Evolutionary conservation across 2,113 vertebrate species (phyloP).

Genomic region (Eira barbara): DNA sequence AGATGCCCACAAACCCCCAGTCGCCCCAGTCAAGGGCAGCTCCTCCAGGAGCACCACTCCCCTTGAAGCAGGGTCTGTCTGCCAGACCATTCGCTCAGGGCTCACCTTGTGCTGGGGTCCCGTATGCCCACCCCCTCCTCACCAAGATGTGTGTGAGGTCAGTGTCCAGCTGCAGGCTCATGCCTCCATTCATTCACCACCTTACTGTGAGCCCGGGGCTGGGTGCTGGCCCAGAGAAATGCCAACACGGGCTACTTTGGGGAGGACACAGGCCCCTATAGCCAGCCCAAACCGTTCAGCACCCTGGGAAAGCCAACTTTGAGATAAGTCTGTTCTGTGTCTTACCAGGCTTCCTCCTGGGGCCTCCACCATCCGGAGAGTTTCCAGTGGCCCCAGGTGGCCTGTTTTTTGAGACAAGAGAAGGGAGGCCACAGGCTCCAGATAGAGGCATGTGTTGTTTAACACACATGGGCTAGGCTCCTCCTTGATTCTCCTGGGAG

Average conservation of each 20-base stretch:
- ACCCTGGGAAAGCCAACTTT: background rate
- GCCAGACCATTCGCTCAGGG: fast-evolving
- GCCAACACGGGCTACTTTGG: background rate
- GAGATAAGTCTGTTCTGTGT: background rate
- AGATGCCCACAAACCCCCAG: background rate
- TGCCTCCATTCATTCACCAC: background rate
- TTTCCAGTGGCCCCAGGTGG: background rate
- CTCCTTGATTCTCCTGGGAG: background rate
- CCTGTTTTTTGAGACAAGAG: background rate
- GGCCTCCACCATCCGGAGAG: background rate
- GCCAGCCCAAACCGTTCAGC: fast-evolving
- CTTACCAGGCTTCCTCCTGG: background rate
- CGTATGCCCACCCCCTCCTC: fast-evolving
- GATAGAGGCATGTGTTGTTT: background rate
- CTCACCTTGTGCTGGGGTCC: background rate
- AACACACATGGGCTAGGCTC: fast-evolving
- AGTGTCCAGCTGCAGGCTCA: fast-evolving
- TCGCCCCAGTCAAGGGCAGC: fast-evolving
- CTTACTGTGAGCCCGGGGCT: background rate
- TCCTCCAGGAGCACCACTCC: background rate
- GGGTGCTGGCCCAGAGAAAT: background rate
- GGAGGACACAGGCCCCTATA: too few species aligned
- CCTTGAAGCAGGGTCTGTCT: background rate
- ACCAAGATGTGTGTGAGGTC: background rate
- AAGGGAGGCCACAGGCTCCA: background rate